Base-by-base conservation (phyloP, 2,113 vertebrate species). In the Vimba vimba region DNA sequence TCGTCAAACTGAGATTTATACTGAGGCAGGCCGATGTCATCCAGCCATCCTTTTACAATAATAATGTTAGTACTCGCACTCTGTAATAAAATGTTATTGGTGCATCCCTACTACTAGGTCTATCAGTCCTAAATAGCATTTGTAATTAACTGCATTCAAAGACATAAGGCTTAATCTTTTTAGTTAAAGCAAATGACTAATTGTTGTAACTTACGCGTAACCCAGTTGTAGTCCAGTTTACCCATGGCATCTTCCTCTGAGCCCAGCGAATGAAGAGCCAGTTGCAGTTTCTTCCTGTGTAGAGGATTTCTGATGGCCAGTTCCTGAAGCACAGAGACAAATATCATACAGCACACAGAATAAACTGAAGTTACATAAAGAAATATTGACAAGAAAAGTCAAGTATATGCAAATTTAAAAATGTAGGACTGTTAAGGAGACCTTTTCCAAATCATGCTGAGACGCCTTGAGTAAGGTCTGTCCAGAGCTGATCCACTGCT, bases 1-100 rank as follows among this genome's bases (percentile, higher is more conserved):
- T 99, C 98, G 25, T 99, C 98, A 91, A 99, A 99, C 94, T 98
- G 96, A 23, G 96, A 97, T 91, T 99, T 99, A 50, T 99, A 99
- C 91, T 99, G 98, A 11, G 98, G 97, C 59, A 99, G 95, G 52
- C 98, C 98, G 27, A 99, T 99, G 88, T 99, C 98, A 89, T 99
- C 98, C 94, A 99, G 91, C 98, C 98, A 99, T 45, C 97, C 98
- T 99, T 88, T 1, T 13, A 12, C 8, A 71, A 71, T 39, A 68
- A 19, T 33, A 71, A 39, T 71, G 23, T 39, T 23, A 10, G 33
- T 6, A 71, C 30, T 69, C 7, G 0, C 30, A 36, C 6, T 36
- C 6, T 36, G 30, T 33, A 39, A 23, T 71, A 17, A 12, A 71
- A 36, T 69, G 17, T 36, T 69, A 39, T 10, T 69, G 66, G 66